Conservation (phyloP, 2,113 vertebrate genomes). For the Polyodon spathula region DNA sequence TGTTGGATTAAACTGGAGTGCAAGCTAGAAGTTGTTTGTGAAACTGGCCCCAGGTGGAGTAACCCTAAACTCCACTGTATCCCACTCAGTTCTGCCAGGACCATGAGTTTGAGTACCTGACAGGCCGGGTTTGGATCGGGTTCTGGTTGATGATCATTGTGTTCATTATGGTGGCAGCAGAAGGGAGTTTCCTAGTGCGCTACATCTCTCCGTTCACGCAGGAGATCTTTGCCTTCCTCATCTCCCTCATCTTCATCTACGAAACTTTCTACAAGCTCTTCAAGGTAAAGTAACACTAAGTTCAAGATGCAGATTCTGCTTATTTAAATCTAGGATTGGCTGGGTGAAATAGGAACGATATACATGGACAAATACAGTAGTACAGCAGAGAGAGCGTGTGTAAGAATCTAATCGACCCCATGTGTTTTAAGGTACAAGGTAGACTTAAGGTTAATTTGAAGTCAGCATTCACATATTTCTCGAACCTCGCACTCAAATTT, state of each 20-base stretch:
- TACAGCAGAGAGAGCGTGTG: neutral
- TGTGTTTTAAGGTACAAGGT: no score
- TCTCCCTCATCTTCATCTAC: constrained; percentile 96
- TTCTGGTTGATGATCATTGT: constrained; percentile 94
- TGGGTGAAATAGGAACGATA: no score
- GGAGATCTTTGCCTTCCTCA: constrained; percentile 97
- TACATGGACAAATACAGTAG: no score
- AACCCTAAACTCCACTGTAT: neutral
- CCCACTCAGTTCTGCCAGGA: constrained; percentile 78
- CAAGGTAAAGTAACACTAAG: constrained; percentile 56
- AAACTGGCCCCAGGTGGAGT: neutral
- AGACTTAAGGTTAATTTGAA: no score
- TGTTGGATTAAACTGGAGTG: neutral
- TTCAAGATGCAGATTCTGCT: no score
- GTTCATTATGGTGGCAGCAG: constrained; percentile 82
- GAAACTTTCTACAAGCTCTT: constrained; percentile 93
- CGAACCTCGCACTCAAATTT: no score
- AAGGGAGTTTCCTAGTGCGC: constrained; percentile 93
- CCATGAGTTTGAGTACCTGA: constrained; percentile 86
- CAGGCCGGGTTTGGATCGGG: constrained; percentile 92
- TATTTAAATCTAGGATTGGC: no score
- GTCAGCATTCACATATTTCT: no score
- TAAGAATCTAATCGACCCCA: no score
- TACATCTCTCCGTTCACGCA: constrained; percentile 96
- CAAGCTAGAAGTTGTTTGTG: neutral